phyloP scores from a whole-genome alignment of 2,888 invertebrate genomes.

The Cataglyphis altisquamis region DNA sequence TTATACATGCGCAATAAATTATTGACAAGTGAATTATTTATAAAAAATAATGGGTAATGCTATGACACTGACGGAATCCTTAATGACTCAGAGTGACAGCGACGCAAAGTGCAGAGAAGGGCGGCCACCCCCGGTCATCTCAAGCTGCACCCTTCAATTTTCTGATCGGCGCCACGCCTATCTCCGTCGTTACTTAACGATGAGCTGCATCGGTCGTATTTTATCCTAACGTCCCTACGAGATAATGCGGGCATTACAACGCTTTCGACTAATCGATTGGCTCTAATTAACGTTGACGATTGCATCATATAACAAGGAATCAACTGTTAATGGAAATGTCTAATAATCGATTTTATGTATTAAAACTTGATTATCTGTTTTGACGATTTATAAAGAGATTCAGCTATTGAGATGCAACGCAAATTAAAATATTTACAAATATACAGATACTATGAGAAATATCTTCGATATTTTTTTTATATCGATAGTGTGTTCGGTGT shows the following conservation, averaged over 20 bases:
- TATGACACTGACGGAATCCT: background rate
- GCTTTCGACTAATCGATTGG: conserved; percentile 69
- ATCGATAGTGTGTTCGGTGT: background rate
- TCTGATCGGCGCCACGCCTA: conserved; percentile 80
- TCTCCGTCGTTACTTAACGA: conserved; percentile 72
- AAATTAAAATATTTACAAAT: background rate
- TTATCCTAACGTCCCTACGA: conserved; percentile 71
- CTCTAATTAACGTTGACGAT: conserved; percentile 61
- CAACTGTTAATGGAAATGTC: background rate
- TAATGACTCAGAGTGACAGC: background rate
- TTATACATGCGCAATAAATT: background rate
- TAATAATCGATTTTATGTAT: background rate
- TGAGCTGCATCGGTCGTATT: conserved; percentile 73
- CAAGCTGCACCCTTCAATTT: conserved; percentile 76
- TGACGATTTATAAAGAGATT: conserved; percentile 3
- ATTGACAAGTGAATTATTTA: background rate
- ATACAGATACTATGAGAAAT: background rate
- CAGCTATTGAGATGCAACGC: background rate
- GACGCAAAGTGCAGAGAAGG: conserved; percentile 8
- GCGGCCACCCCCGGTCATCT: conserved; percentile 24
- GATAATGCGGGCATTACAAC: conserved; percentile 74
- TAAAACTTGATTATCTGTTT: background rate
- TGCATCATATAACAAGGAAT: background rate
- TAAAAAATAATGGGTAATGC: background rate
- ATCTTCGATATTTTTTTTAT: background rate